Percentiles rank a stretch among this genome's conserved stretches.
Conservation (phyloP, 2,113 vertebrate genomes). For the Gavia stellata region DNA sequence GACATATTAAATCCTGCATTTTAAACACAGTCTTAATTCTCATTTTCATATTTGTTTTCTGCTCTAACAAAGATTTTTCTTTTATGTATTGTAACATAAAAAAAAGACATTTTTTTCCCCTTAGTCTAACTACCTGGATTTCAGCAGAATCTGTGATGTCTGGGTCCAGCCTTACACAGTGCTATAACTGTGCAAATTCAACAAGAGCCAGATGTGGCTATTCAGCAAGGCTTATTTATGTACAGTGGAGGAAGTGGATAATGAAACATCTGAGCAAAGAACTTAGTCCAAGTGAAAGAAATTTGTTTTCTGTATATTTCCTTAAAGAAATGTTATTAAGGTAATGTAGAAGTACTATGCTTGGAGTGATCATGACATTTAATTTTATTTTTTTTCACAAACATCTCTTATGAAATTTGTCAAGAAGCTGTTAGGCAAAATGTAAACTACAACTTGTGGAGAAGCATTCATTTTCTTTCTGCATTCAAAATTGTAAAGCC, state of each 20-base stretch:
- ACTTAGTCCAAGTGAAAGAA: background rate
- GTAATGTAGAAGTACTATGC: background rate
- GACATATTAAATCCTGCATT: background rate
- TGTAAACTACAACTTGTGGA: background rate
- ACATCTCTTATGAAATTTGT: background rate
- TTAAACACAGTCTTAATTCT: background rate
- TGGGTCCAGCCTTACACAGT: background rate
- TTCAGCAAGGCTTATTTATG: background rate
- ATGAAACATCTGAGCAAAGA: background rate
- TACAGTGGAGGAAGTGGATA: background rate
- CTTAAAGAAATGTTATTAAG: background rate
- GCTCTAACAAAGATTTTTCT: background rate
- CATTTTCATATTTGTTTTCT: background rate
- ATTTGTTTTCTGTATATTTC: background rate
- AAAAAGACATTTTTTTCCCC: background rate
- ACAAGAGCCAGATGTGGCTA: background rate
- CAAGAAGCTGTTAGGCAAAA: background rate
- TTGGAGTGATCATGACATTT: background rate
- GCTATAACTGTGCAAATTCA: background rate
- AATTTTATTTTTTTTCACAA: background rate
- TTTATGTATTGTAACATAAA: background rate
- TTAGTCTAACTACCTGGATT: background rate
- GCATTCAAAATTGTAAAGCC: background rate
- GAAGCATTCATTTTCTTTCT: background rate
- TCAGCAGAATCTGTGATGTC: background rate